Evolutionary conservation across 1,140 invertebrate species (phyloP).

Genomic region (Atta texana): DNA sequence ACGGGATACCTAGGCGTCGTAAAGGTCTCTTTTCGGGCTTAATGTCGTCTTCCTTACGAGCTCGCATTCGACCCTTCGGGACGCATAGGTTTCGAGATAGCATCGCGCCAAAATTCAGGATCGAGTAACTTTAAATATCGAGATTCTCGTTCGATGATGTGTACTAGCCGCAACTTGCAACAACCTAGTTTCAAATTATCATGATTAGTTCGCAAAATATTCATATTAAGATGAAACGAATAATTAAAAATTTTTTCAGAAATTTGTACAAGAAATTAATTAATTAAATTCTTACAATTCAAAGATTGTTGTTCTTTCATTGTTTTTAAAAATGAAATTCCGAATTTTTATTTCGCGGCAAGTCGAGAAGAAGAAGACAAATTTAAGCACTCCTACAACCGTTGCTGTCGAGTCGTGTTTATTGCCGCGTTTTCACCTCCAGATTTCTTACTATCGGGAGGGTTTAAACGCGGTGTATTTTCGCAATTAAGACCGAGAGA

Average conservation of each 20-base stretch:
- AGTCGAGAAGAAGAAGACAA: conserved; percentile 54
- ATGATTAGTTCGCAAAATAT: background rate
- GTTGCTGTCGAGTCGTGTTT: conserved; percentile 58
- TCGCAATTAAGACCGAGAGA: conserved; percentile 57
- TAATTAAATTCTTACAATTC: background rate
- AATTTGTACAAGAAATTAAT: background rate
- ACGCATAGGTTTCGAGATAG: conserved; percentile 12
- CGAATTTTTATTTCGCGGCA: background rate
- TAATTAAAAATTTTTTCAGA: background rate
- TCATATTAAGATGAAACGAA: background rate
- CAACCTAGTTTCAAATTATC: conserved; percentile 21
- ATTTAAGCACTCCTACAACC: conserved; percentile 45
- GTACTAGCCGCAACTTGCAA: background rate
- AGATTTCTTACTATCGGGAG: conserved; percentile 58
- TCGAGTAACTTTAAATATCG: conserved; percentile 17
- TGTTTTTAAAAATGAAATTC: conserved; percentile 5
- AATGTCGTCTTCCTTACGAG: conserved; percentile 25
- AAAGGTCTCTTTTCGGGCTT: conserved; percentile 44
- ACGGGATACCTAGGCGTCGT: conserved; percentile 47
- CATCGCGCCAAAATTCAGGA: conserved; percentile 37
- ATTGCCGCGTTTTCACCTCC: conserved; percentile 55
- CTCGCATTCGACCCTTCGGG: conserved; percentile 11
- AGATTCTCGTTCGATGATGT: conserved; percentile 37
- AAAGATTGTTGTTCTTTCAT: background rate
- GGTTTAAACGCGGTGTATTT: conserved; percentile 54